Conservation (phyloP, 1,140 invertebrate genomes). For the Harlomillsia oculata region DNA sequence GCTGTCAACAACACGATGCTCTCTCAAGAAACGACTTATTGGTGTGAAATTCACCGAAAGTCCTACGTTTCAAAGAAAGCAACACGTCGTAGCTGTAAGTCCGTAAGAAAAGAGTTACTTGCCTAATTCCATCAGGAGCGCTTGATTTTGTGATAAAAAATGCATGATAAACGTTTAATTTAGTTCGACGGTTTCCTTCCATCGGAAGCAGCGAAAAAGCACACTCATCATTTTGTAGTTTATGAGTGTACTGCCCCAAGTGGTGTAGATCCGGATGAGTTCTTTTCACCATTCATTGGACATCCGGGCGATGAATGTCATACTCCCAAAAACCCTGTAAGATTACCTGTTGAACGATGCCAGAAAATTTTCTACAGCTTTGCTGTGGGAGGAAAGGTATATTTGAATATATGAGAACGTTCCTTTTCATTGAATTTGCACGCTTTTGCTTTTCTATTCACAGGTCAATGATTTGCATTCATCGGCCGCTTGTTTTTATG, state of each 20-base stretch:
- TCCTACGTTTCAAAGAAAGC: not conserved
- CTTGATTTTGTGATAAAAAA: not conserved
- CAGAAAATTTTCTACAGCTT: slow-evolving; percentile 2
- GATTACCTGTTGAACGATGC: slow-evolving; percentile 2
- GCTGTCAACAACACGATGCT: slow-evolving; percentile 3
- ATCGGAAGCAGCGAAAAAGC: not conserved
- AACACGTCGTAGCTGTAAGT: slow-evolving; percentile 6
- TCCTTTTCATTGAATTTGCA: not conserved
- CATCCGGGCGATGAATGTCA: slow-evolving; percentile 9
- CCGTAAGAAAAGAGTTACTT: not conserved
- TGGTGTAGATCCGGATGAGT: slow-evolving; percentile 8
- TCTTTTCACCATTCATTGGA: slow-evolving; percentile 4
- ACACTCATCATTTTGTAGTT: slow-evolving; percentile 14
- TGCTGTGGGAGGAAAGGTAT: not conserved
- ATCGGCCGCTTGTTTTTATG: too few relatives aligned
- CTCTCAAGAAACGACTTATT: slow-evolving; percentile 1
- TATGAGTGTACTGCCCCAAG: slow-evolving; percentile 9
- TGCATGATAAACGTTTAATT: not conserved
- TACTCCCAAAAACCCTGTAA: not conserved
- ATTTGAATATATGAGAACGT: not conserved
- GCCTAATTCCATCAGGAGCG: not conserved
- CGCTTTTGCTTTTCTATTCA: too few relatives aligned
- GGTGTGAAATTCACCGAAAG: slow-evolving; percentile 1
- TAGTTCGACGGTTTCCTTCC: not conserved
- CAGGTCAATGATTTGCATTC: too few relatives aligned